These are phyloP conservation scores for Aptenodytes forsteri DNA, from an alignment of 2,113 vertebrate species.

Conservation along the genomic window DNA sequence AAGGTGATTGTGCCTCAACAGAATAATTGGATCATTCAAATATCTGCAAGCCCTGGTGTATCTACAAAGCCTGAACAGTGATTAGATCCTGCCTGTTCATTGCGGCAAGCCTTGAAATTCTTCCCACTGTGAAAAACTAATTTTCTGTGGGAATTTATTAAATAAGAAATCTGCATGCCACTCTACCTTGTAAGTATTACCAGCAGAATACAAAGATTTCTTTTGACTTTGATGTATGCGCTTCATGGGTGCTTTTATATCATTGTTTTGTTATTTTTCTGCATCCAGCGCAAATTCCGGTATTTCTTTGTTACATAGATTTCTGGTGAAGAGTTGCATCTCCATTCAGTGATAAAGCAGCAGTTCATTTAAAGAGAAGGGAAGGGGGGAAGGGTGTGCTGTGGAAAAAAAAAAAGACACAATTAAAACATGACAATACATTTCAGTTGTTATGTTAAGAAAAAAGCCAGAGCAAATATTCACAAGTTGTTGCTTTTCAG, in stretches of 20 bases:
- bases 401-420: background rate
- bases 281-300: slow-evolving; percentile 25
- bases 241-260: slow-evolving; percentile 57
- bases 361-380: background rate
- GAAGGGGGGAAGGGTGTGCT: background rate
- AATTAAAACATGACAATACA: background rate
- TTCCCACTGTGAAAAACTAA: slow-evolving; percentile 88
- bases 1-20: slow-evolving; percentile 74
- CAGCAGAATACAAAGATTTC: slow-evolving; percentile 74
- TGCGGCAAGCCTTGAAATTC: slow-evolving; percentile 82
- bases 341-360: background rate
- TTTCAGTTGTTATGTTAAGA: background rate
- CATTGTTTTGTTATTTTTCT: slow-evolving; percentile 52
- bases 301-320: background rate
- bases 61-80: slow-evolving; percentile 82
- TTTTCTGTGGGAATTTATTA: slow-evolving; percentile 88
- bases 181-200: slow-evolving; percentile 79
- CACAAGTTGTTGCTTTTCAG: background rate
- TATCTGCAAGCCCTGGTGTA: slow-evolving; percentile 81
- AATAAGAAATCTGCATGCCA: slow-evolving; percentile 85
- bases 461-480: background rate
- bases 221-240: slow-evolving; percentile 75
- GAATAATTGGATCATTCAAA: slow-evolving; percentile 85
- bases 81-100: slow-evolving; percentile 84
- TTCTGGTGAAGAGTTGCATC: background rate